Base-by-base conservation (phyloP, 2,888 invertebrate genomes). In the Mythimna lalbum region DNA sequence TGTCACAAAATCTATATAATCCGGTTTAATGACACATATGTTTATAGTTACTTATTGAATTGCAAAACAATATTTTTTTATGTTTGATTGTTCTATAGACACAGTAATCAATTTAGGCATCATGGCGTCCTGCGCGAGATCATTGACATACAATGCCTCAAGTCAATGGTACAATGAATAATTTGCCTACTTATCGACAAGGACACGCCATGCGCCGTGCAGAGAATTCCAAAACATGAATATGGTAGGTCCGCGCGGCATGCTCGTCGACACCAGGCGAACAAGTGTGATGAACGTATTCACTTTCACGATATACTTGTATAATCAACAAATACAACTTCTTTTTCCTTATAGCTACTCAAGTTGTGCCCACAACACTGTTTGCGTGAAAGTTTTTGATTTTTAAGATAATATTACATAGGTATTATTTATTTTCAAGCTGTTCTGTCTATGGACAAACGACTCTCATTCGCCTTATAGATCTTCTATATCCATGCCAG, bases 101-200 rank as follows among this genome's bases (percentile, higher is more conserved):
- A 36, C 23, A 63, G 31, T 50, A 56, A 47, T 68, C 14, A 61
- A 66, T 71, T 64, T 52, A 57, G 65, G 53, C 43, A 27, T 61
- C 63, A 59, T 60, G 68, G 39, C 64, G 33, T 62, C 60, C 61
- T 63, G 62, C 70, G 52, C 59, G 73, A 85, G 85, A 85, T 82
- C 86, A 78, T 86, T 87, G 88, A 87, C 88, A 85, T 74, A 81
- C 81, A 79, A 78, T 81, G 68, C 75, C 64, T 76, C 64, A 80
- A 80, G 87, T 84, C 86, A 86, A 82, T 85, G 80, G 79, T 86
- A 84, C 82, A 81, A 79, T 87, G 87, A 88, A 82, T 86, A 85
- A 86, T 80, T 82, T 82, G 81, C 83, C 78, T 80, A 86, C 84
- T 81, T 85, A 73, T 78, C 61, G 78, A 76, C 78, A 81, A 85